Evolutionary conservation across 2,797 vertebrate species (phyloP), one percentile per base, ranked within the genome.

Genomic region (Columba guinea): DNA sequence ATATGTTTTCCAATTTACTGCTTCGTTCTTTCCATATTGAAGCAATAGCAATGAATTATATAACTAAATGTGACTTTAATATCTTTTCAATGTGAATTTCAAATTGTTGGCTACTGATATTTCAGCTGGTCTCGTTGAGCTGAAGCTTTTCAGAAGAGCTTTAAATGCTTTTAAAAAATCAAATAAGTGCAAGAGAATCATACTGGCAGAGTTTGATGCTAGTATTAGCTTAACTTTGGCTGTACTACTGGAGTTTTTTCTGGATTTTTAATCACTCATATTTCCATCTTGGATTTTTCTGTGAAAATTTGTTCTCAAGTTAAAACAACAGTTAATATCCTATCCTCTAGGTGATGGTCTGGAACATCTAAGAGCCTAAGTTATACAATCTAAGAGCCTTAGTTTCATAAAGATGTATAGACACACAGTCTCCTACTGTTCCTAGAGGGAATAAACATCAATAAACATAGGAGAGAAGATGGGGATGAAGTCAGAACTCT

Each of bases 41-140:
- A 84, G 83, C 94, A 95, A 73, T 70, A 95, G 62, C 56, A 92
- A 8, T 83, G 78, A 94, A 48, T 97, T 85, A 75, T 80, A 16
- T 56, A 87, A 70, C 78, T 94, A 82, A 85, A 88, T 76, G n/a
- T 81, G 87, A 84, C 58, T 94, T 95, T 30, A 94, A 67, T 69
- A 21, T 62, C 82, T 95, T 93, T 80, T 63, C 60, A 55, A 62
- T 87, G 39, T 67, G 30, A n/a, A 71, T 94, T 97, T 84, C 32
- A 75, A 34, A 55, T 67, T 80, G 63, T 76, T 94, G 65, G 30
- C 63, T 64, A 49, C 26, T 95, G 60, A 83, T n/a, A 51, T 91
- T 94, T 93, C 91, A 74, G 37, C 51, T 96, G 69, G 19, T 82
- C 58, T 96, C 3, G 11, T 89, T n/a, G 37, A 96, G 51, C 58